phyloP scores from a whole-genome alignment of 2,888 invertebrate genomes.

The Amiota mariae region DNA sequence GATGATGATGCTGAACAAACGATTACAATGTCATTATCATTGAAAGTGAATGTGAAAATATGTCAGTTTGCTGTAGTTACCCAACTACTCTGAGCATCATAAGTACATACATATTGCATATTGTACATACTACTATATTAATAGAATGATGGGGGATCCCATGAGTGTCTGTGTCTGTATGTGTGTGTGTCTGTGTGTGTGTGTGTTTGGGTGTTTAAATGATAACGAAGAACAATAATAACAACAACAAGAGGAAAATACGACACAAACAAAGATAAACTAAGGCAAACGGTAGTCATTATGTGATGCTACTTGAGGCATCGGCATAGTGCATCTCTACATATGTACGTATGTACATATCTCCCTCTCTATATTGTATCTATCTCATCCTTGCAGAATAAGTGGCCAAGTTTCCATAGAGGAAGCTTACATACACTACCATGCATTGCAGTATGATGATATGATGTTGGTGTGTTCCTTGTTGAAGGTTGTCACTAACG shows the following conservation, averaged over 20 bases:
- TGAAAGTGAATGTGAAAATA: constrained; percentile 26
- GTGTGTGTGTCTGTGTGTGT: neutral
- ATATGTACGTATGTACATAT: too few species aligned
- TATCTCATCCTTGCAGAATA: too few species aligned
- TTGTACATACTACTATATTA: neutral
- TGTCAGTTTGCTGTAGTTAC: constrained; percentile 22
- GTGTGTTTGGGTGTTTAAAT: neutral
- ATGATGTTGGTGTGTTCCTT: neutral
- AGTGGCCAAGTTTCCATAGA: too few species aligned
- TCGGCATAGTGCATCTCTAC: neutral
- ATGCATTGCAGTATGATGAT: neutral
- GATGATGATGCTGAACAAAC: neutral
- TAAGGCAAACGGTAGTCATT: constrained; percentile 14
- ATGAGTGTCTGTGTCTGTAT: neutral
- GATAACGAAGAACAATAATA: too few species aligned
- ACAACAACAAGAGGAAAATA: neutral
- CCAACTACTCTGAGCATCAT: neutral
- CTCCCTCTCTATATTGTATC: too few species aligned
- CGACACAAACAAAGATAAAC: neutral
- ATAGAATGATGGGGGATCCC: too few species aligned
- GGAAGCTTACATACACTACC: too few species aligned
- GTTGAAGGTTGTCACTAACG: constrained; percentile 19
- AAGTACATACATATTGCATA: neutral
- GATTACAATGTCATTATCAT: constrained; percentile 46
- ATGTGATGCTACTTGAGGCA: constrained; percentile 1